Conservation (phyloP, 1,140 invertebrate species). For the Cataglyphis hispanica region DNA sequence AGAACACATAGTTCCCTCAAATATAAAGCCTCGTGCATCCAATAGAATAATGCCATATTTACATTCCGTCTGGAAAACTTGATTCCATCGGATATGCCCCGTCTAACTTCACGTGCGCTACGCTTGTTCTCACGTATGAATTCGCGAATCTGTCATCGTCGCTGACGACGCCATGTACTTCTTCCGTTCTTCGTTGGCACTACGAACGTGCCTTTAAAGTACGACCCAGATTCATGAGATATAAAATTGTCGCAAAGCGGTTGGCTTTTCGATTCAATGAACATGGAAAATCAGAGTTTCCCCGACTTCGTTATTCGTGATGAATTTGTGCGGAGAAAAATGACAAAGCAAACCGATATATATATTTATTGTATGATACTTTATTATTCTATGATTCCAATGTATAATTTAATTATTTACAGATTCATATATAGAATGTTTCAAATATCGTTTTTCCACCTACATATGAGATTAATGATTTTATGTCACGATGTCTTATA, state of each 20-base stretch:
- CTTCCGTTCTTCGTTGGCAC: slow-evolving; percentile 58
- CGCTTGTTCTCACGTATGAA: slow-evolving; percentile 64
- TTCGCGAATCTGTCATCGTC: slow-evolving; percentile 61
- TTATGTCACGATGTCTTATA: not conserved
- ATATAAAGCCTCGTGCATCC: slow-evolving; percentile 57
- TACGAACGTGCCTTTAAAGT: slow-evolving; percentile 55
- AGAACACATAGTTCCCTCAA: slow-evolving; percentile 63
- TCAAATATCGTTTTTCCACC: not conserved
- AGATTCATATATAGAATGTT: not conserved
- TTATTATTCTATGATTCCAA: slow-evolving; percentile 10
- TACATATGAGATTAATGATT: not conserved
- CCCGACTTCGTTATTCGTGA: slow-evolving; percentile 30
- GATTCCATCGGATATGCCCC: slow-evolving; percentile 62
- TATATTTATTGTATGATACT: slow-evolving; percentile 31
- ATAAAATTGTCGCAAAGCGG: slow-evolving; percentile 65
- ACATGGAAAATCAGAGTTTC: slow-evolving; percentile 58
- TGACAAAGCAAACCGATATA: slow-evolving; percentile 19
- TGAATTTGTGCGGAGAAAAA: slow-evolving; percentile 43
- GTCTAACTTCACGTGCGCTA: slow-evolving; percentile 57
- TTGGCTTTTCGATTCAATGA: slow-evolving; percentile 64
- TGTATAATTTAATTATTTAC: slow-evolving; percentile 25
- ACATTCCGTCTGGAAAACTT: slow-evolving; percentile 68
- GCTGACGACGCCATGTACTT: slow-evolving; percentile 41
- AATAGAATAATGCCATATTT: slow-evolving; percentile 69
- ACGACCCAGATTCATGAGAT: slow-evolving; percentile 64